Base-by-base conservation (phyloP, 2,797 vertebrate genomes). In the Sternarchorhynchus goeldii region DNA sequence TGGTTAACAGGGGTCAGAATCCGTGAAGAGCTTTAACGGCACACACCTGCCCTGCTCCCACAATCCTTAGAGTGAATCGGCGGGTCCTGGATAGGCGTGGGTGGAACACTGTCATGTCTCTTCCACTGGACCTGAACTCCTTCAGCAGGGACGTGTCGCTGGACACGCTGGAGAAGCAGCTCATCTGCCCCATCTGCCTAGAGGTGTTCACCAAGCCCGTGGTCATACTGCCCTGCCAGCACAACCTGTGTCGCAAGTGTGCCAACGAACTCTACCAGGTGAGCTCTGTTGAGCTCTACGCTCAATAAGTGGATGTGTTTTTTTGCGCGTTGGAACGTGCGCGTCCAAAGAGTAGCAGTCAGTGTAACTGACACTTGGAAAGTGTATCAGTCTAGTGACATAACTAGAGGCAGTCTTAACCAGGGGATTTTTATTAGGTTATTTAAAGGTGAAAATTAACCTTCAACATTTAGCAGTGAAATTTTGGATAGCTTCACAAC, bases 191-290 rank as follows among this genome's bases (percentile, higher is more conserved):
- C 70, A 88, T 90, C 67, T 90, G 89, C 58, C 62, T 88, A 81
- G 88, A 90, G 45, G 82, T 90, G 20, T 89, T 90, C 74, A 89
- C 85, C 14, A 90, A 89, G 70, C 89, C 89, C 16, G 89, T 90
- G 50, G 88, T 90, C 75, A 88, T 90, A 25, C 82, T 90, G 63
- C 89, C 89, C 18, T 90, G 89, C 80, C 86, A 86, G 62, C 89
- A 90, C 81, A 90, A 90, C 82, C 86, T 90, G 31, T 94, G 93
- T 81, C 90, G 93, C 67, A 94, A 91, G 85, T 94, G 93, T 83
- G 93, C 93, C 71, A 93, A 94, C 66, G 90, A 93, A 66, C 90
- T 94, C 32, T 94, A 93, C 86, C 92, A 93, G 93, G 89, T 90
- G 76, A 75, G 85, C 73, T 17, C 50, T 59, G n/a, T 25, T 12